These are phyloP conservation scores for Palythoa caribaeorum DNA, from an alignment of 92 coral and sea anemone species.

Conservation along the genomic window DNA sequence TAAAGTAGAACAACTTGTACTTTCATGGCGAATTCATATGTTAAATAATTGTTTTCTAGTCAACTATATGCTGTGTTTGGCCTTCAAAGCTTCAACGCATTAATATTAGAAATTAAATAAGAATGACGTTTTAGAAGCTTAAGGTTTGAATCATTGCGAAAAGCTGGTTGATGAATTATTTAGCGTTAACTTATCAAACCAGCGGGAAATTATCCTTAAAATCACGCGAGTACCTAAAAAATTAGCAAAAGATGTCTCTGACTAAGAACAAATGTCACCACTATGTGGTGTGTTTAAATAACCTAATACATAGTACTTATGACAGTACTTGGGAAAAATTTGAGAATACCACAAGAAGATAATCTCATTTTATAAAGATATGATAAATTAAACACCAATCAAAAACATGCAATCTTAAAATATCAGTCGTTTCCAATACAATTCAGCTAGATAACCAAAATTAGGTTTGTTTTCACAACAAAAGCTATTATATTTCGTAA, in stretches of 20 bases:
- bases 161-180: neutral
- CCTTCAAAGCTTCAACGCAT: neutral
- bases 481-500: neutral
- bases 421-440: neutral
- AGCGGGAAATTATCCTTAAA: neutral
- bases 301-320: neutral
- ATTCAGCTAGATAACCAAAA: neutral
- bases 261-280: conserved; percentile 1
- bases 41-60: conserved; percentile 21
- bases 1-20: conserved; percentile 2
- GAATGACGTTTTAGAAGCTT: neutral
- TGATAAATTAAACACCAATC: neutral
- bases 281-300: conserved; percentile 20
- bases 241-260: conserved; percentile 17
- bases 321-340: conserved; percentile 19
- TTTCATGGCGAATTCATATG: conserved; percentile 26
- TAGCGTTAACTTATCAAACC: neutral
- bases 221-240: neutral
- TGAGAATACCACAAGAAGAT: conserved; percentile 15
- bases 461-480: neutral
- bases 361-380: conserved; percentile 8
- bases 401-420: neutral
- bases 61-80: neutral
- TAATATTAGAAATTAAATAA: neutral
- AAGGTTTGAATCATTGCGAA: too few relatives aligned